These are phyloP conservation scores for Amaurobius ferox DNA, from an alignment of 2,888 invertebrate species.

Conservation along the genomic window DNA sequence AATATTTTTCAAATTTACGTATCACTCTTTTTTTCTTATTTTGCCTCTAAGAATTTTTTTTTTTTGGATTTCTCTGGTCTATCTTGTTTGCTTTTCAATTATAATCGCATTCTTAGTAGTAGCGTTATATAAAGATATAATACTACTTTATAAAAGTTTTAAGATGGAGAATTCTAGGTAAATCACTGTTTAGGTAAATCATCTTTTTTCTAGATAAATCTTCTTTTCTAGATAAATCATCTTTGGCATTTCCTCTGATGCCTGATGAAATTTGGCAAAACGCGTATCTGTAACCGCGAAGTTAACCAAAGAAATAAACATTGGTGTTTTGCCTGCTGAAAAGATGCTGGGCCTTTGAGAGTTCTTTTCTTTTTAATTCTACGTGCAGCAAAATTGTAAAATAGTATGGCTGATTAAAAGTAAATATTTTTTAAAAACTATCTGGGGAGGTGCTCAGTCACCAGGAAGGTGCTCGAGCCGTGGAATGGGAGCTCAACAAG, in stretches of 20 bases:
- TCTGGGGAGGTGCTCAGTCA: constrained; percentile 59
- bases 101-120: too few species aligned
- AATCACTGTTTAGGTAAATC: background rate
- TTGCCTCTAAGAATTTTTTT: too few species aligned
- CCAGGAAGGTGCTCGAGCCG: constrained; percentile 38
- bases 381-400: background rate
- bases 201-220: background rate
- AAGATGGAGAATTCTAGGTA: too few species aligned
- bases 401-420: constrained; percentile 41
- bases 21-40: too few species aligned
- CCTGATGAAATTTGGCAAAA: background rate
- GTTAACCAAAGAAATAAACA: constrained; percentile 69
- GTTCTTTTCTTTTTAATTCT: constrained; percentile 32
- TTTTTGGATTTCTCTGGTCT: too few species aligned
- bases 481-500: constrained; percentile 93
- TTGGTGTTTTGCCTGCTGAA: constrained; percentile 45
- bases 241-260: constrained; percentile 4
- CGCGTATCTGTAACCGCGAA: constrained; percentile 25
- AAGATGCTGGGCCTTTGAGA: background rate
- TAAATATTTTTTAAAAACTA: constrained; percentile 16
- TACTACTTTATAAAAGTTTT: too few species aligned
- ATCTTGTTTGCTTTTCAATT: too few species aligned
- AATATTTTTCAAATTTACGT: too few species aligned
- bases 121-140: too few species aligned
- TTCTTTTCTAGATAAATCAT: too few species aligned